Conservation (phyloP, 2,113 vertebrate species). For the Vulpes ferrilata region DNA sequence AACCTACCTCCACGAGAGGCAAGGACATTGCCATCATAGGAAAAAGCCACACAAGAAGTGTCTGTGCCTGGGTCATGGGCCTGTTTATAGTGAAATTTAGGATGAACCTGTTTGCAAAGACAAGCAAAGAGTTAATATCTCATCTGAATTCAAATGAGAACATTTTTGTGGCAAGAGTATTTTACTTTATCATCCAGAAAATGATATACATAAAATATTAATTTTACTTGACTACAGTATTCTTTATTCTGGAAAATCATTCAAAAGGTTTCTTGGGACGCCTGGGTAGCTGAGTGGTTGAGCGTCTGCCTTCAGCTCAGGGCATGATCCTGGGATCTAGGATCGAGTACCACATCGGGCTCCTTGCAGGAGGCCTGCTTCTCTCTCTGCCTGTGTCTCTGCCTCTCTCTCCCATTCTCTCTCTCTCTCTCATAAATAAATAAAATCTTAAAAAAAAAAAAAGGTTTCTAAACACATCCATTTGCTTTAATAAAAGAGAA, state of each 20-base stretch:
- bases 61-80: conserved; percentile 94
- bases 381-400: too few relatives aligned
- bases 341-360: too few relatives aligned
- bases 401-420: too few relatives aligned
- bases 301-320: too few relatives aligned
- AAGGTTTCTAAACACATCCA: conserved; percentile 1
- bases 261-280: not conserved
- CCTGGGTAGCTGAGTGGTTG: too few relatives aligned
- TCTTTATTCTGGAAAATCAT: not conserved
- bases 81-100: conserved; percentile 97
- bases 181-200: conserved; percentile 24
- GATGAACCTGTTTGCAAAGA: conserved; percentile 92
- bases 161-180: not conserved
- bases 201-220: conserved; percentile 19
- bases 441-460: not conserved
- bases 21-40: conserved; percentile 94
- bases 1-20: conserved; percentile 96
- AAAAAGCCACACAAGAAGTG: conserved; percentile 94
- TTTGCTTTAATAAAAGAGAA: conserved; percentile 21
- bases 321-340: too few relatives aligned
- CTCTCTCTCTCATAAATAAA: too few relatives aligned
- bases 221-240: conserved; percentile 32
- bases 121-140: conserved; percentile 64
- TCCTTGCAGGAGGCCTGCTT: too few relatives aligned
- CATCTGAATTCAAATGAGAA: conserved; percentile 20